These are phyloP conservation scores for Zaprionus obscuricornis DNA, from an alignment of 2,888 invertebrate genomes.

Conservation along the genomic window DNA sequence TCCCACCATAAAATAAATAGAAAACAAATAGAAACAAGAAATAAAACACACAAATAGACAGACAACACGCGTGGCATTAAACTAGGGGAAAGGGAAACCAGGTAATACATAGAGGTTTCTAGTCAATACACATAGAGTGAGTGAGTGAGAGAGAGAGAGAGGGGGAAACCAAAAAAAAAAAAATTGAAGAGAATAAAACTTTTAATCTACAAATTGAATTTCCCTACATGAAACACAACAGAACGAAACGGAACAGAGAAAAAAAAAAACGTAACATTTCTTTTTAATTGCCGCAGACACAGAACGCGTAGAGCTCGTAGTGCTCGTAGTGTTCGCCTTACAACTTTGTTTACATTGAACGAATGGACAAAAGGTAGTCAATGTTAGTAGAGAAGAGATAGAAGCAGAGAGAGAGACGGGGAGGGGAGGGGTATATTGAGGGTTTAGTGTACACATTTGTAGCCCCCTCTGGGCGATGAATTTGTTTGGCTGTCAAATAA, in stretches of 20 bases:
- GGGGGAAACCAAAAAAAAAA: slow-evolving; percentile 4
- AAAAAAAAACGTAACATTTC: slow-evolving; percentile 23
- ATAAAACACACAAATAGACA: too few species aligned
- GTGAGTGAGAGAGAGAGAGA: not conserved
- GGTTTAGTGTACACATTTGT: slow-evolving; percentile 32
- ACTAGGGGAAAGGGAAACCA: too few species aligned
- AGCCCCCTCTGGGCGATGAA: slow-evolving; percentile 62
- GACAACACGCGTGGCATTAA: too few species aligned
- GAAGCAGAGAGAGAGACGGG: not conserved
- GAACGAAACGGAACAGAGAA: not conserved
- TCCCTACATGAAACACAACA: slow-evolving; percentile 49
- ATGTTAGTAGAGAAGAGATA: not conserved
- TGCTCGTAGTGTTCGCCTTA: too few species aligned
- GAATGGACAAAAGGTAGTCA: not conserved
- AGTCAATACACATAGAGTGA: too few species aligned
- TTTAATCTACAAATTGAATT: slow-evolving; percentile 75
- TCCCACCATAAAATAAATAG: too few species aligned
- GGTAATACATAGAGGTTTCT: too few species aligned
- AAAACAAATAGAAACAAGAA: too few species aligned
- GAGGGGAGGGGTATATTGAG: not conserved
- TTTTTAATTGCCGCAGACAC: slow-evolving; percentile 65
- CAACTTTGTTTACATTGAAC: slow-evolving; percentile 63
- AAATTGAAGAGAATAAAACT: slow-evolving; percentile 27
- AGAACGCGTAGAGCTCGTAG: too few species aligned
- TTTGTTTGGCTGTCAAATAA: slow-evolving; percentile 75